A percentile compares a stretch with the other conserved stretches of the same genome.
Conservation (phyloP, 1,140 invertebrate genomes). For the Alviniconcha marisindica region DNA sequence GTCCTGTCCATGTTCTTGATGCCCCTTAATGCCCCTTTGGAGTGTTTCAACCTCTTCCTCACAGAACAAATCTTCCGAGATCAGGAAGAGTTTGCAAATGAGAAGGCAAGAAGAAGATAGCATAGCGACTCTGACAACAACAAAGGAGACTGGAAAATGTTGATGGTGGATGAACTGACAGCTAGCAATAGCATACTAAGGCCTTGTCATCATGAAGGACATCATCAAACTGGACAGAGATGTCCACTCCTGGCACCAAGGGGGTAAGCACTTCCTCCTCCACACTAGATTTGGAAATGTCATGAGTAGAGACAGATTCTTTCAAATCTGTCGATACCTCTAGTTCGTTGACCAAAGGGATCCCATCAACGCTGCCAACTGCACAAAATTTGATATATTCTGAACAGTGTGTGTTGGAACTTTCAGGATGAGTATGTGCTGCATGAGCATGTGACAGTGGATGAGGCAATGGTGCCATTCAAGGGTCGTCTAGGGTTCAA, state of each 20-base stretch:
- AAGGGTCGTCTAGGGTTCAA: slow-evolving; percentile 42
- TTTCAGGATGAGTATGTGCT: slow-evolving; percentile 34
- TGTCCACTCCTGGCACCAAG: slow-evolving; percentile 35
- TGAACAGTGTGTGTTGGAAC: slow-evolving; percentile 16
- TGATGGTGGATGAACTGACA: slow-evolving; percentile 40
- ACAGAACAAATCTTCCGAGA: neutral
- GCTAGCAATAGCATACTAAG: too few relatives aligned
- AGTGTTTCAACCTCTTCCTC: neutral
- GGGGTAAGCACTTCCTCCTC: neutral
- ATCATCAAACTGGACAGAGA: slow-evolving; percentile 42
- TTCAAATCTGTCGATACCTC: slow-evolving; percentile 37
- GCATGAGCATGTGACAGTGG: slow-evolving; percentile 46
- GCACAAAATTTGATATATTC: slow-evolving; percentile 16
- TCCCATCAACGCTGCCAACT: slow-evolving; percentile 13
- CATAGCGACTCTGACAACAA: neutral
- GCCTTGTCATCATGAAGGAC: slow-evolving; percentile 38
- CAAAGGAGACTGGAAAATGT: slow-evolving; percentile 39
- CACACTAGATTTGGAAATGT: slow-evolving; percentile 26
- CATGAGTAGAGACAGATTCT: slow-evolving; percentile 28
- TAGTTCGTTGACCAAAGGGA: slow-evolving; percentile 28
- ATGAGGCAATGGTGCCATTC: slow-evolving; percentile 52
- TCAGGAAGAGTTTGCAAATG: neutral
- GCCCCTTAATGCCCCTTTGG: neutral
- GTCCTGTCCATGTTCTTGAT: neutral
- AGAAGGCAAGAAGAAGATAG: neutral